Evolutionary conservation across 2,113 vertebrate species (phyloP), one percentile per base, ranked within the genome.

Genomic region (Chamaetylas fuelleborni): DNA sequence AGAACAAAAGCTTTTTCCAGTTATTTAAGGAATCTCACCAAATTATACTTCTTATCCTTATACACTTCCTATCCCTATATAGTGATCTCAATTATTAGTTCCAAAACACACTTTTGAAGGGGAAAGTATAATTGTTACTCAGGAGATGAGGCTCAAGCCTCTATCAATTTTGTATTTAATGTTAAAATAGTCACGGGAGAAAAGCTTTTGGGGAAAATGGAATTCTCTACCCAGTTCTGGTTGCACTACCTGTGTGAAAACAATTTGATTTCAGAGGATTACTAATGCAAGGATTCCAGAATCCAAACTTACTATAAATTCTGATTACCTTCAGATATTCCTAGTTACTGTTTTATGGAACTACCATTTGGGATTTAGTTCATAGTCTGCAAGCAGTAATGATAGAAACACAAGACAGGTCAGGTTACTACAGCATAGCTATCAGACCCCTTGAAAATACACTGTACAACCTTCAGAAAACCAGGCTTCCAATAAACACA

Each of bases 1-100:
- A 83, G 74, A 96, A 94, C 85, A 96, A 96, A 96, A 95, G 79
- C 34, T 40, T 70, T 82, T 93, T 83, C 90, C 90, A 94, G 57
- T 58, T 91, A 90, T 77, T 90, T 76, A 94, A 40, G 33, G 50
- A 80, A 86, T 82, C 81, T 83, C 54, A 66, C 26, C 73, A 93
- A 77, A 70, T 70, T 62, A 12, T 58, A 93, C 48, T 88, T 43
- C 54, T 60, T 62, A 76, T n/a, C 42, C 57, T 87, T 81, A 76
- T 31, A 73, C 0, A 90, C 48, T 88, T 43, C 54, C 64, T 62
- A 76, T n/a, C 42, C 57, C 84, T 81, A 76, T 25, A 73, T 0
- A 90, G 34, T 14, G 42, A 76, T 79, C 57, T 82, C 93, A 77
- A 14, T 26, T 72, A 77, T 65, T 65, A 11, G 29, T n/a, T 94